phyloP scores from a whole-genome alignment of 2,888 invertebrate genomes.

The Tipula confusa region DNA sequence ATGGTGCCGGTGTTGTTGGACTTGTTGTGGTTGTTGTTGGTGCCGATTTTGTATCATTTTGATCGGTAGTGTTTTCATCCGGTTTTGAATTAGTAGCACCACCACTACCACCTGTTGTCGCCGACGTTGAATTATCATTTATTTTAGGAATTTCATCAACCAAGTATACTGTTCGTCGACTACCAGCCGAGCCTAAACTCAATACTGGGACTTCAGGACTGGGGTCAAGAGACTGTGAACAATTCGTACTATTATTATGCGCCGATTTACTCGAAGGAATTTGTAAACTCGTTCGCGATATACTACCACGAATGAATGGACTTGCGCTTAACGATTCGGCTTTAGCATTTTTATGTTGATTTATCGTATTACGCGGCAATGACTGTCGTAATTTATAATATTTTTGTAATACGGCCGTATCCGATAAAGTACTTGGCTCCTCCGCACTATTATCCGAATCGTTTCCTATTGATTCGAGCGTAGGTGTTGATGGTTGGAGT shows the following conservation, averaged over 20 bases:
- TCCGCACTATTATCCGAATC: constrained; percentile 77
- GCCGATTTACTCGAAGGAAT: constrained; percentile 35
- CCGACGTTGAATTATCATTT: constrained; percentile 45
- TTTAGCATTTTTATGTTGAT: constrained; percentile 51
- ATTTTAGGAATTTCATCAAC: constrained; percentile 61
- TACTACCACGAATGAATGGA: constrained; percentile 57
- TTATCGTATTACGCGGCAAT: constrained; percentile 53
- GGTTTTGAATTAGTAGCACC: constrained; percentile 35
- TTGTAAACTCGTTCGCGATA: constrained; percentile 55
- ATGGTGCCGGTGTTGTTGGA: constrained; percentile 46
- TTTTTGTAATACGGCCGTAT: constrained; percentile 53
- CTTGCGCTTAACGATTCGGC: constrained; percentile 54
- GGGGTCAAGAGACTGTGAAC: neutral
- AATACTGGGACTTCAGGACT: constrained; percentile 53
- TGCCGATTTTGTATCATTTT: constrained; percentile 38
- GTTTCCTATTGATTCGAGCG: constrained; percentile 66
- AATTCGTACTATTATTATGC: constrained; percentile 36
- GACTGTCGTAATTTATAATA: constrained; percentile 53
- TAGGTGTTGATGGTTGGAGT: constrained; percentile 52
- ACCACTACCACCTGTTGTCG: constrained; percentile 43
- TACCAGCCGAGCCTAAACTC: constrained; percentile 73
- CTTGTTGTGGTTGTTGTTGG: constrained; percentile 42
- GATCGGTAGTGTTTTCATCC: constrained; percentile 41
- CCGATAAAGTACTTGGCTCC: constrained; percentile 53
- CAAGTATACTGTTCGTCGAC: constrained; percentile 76